A percentile compares a stretch with the other conserved stretches of the same genome.
These are phyloP conservation scores for Ferdinandea cuprea DNA, from an alignment of 2,888 invertebrate genomes.

Conservation along the genomic window DNA sequence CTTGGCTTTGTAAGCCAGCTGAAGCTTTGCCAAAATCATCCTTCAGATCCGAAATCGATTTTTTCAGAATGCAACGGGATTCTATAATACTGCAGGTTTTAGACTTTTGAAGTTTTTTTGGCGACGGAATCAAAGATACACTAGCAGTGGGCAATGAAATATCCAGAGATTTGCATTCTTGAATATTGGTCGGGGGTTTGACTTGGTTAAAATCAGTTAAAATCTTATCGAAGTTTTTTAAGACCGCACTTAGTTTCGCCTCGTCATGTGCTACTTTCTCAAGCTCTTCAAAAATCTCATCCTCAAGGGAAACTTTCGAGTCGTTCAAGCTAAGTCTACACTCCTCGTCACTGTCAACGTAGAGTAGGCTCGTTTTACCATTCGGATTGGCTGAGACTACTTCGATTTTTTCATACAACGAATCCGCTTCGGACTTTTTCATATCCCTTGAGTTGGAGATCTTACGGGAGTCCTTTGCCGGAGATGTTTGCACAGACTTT, in stretches of 20 bases:
- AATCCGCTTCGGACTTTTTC: conserved; percentile 18
- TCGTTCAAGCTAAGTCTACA: conserved; percentile 79
- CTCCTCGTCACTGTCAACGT: conserved; percentile 81
- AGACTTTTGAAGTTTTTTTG: conserved; percentile 85
- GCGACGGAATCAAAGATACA: conserved; percentile 52
- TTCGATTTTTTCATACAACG: conserved; percentile 70
- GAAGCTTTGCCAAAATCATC: conserved; percentile 55
- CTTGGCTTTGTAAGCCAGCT: conserved; percentile 75
- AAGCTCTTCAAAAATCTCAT: conserved; percentile 83
- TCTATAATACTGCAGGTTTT: conserved; percentile 89
- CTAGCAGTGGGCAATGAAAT: conserved; percentile 72
- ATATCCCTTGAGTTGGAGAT: conserved; percentile 60
- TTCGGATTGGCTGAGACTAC: conserved; percentile 73
- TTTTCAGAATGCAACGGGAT: conserved; percentile 87
- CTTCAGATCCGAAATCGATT: conserved; percentile 83
- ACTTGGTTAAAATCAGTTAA: conserved; percentile 82
- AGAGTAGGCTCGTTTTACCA: conserved; percentile 69
- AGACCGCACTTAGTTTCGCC: conserved; percentile 83
- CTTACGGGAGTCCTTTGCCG: conserved; percentile 51
- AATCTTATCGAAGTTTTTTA: conserved; percentile 85
- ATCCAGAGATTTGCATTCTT: conserved; percentile 54
- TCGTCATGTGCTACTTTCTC: conserved; percentile 83
- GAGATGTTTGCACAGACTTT: conserved; percentile 66
- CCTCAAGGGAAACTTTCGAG: conserved; percentile 81
- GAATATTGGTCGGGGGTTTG: conserved; percentile 12